Evolutionary conservation across 2,888 invertebrate genomes (phyloP), one percentile per base, ranked within the genome.

Genomic region (Melikaiella ostensackeni): DNA sequence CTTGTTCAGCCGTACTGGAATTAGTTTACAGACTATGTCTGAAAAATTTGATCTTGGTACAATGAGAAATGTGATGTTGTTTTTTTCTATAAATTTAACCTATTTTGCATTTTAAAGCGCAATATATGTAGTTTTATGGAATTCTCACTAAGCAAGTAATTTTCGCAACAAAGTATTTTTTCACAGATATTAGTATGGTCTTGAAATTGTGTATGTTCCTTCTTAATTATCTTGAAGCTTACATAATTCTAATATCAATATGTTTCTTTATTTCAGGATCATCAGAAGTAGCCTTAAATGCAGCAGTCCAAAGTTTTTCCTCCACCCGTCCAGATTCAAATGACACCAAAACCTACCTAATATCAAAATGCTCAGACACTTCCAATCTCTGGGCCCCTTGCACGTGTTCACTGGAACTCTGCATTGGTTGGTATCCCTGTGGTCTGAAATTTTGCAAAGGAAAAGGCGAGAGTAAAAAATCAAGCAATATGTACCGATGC

Each of bases 401-500:
- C 91, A 94, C 95, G 75, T 98, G 98, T 91, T 96, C 96, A 76
- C 93, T 98, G 85, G 96, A 98, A 93, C 94, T 96, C 81, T 98
- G 98, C 91, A 95, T 98, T 75, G 97, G 97, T 75, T 98, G 98
- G 98, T 98, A 98, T 92, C 98, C 98, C 0, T 98, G 98, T 91
- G 98, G 97, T 30, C 93, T 98, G 62, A 98, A 98, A 90, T 98
- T 98, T 92, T 98, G 98, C 92, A 97, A 97, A 88, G 96, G 96
- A 63, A 96, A 96, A 91, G 94, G 95, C 63, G 94, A 94, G 83
- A 93, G 93, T 16, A 93, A 93, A 84, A 94, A 94, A 90, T 95
- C 92, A 93, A 94, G 94, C 7, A 93, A 93, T 84, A 94, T 93
- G 75, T 98, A 98, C 92, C 94, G 98, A 75, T 98, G 98, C 91